These are phyloP conservation scores for Guaruba guarouba DNA, from an alignment of 2,113 vertebrate genomes.

Conservation along the genomic window DNA sequence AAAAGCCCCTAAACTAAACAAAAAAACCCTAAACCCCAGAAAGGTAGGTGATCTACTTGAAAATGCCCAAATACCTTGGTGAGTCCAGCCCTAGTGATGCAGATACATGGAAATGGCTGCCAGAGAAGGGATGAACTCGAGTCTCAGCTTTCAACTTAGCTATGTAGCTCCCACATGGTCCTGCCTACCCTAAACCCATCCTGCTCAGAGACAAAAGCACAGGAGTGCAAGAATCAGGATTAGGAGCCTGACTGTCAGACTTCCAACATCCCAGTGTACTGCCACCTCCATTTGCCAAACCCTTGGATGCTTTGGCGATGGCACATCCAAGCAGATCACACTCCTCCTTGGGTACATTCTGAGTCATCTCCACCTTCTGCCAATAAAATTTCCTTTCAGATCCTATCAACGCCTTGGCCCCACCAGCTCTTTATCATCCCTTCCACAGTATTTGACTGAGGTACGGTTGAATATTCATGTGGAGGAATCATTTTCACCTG, in stretches of 20 bases:
- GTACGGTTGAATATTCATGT: slow-evolving; percentile 50
- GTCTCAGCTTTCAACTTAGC: neutral
- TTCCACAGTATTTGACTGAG: neutral
- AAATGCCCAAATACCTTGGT: neutral
- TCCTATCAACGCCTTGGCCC: neutral
- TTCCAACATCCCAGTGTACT: neutral
- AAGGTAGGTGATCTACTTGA: neutral
- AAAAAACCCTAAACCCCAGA: neutral
- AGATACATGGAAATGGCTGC: neutral
- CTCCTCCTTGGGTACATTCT: neutral
- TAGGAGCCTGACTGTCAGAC: neutral
- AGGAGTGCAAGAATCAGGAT: neutral
- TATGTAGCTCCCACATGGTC: neutral
- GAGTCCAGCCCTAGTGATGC: neutral
- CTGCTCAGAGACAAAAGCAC: neutral
- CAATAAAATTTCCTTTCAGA: neutral
- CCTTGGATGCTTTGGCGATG: neutral
- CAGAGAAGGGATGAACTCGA: neutral
- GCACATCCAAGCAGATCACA: neutral
- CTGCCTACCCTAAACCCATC: neutral
- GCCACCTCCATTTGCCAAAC: neutral
- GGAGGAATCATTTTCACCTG: slow-evolving; percentile 40
- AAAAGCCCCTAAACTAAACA: neutral
- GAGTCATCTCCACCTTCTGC: neutral
- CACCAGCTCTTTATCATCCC: slow-evolving; percentile 17